A percentile compares a stretch with the other conserved stretches of the same genome.
Conservation (phyloP, 2,113 vertebrate genomes). For the Alethe castanea region DNA sequence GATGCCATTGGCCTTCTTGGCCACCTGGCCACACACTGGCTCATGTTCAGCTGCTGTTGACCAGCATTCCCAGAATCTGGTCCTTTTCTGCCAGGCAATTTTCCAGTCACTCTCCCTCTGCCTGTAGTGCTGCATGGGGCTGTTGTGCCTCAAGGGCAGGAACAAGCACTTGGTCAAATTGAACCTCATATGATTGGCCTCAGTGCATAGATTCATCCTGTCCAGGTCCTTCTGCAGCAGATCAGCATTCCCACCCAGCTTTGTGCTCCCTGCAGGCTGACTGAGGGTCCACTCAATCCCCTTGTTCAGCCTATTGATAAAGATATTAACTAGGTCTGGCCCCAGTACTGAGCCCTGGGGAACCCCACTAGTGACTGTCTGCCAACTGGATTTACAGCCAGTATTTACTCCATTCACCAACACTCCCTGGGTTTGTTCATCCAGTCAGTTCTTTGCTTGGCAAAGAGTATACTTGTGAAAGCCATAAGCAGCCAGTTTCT, state of each 20-base stretch:
- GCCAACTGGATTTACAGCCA: not conserved
- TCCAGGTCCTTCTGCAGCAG: not conserved
- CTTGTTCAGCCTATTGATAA: not conserved
- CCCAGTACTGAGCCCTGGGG: not conserved
- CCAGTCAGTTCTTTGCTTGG: not conserved
- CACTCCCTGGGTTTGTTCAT: not conserved
- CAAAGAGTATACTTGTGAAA: not conserved
- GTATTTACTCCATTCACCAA: not conserved
- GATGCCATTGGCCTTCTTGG: not conserved
- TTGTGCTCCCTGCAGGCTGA: not conserved
- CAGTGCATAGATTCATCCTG: not conserved
- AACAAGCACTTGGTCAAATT: not conserved
- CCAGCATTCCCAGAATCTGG: too few species aligned
- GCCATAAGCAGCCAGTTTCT: not conserved
- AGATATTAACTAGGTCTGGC: not conserved
- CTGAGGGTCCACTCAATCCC: not conserved
- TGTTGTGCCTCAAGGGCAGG: not conserved
- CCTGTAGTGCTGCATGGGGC: not conserved
- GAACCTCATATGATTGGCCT: not conserved
- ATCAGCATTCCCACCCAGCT: not conserved
- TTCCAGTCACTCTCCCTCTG: not conserved
- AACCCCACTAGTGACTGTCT: not conserved
- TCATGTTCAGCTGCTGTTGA: not conserved
- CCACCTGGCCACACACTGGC: rapidly evolving
- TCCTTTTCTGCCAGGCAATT: not conserved